phyloP scores from a whole-genome alignment of 2,113 vertebrate genomes.

The Herpetotheres cachinnans region DNA sequence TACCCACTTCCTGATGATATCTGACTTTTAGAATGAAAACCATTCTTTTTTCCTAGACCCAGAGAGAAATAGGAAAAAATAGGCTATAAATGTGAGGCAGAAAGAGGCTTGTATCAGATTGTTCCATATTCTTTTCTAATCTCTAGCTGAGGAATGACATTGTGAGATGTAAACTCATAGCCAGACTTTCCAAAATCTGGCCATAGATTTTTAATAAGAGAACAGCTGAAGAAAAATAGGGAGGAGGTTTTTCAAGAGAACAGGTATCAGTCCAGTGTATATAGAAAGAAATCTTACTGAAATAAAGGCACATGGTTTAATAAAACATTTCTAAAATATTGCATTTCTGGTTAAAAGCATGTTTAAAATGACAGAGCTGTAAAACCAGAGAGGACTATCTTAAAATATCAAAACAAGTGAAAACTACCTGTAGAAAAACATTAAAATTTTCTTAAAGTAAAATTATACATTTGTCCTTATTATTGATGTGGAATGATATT shows the following conservation, averaged over 20 bases:
- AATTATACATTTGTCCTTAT: neutral
- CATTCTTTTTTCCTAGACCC: neutral
- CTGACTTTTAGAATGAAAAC: neutral
- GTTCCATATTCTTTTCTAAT: neutral
- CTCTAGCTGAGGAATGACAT: neutral
- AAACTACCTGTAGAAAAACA: neutral
- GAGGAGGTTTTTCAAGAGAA: neutral
- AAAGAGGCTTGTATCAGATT: neutral
- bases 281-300: neutral
- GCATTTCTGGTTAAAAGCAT: neutral
- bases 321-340: neutral
- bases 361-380: neutral
- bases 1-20: neutral
- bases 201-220: neutral
- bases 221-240: neutral
- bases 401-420: neutral
- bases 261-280: neutral
- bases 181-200: neutral
- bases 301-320: neutral
- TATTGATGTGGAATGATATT: neutral
- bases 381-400: neutral
- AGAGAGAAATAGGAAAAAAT: neutral
- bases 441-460: neutral
- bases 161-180: neutral
- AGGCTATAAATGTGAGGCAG: neutral